A percentile compares a stretch with the other conserved stretches of the same genome.
Conservation (phyloP, 2,113 vertebrate genomes). For the Ia io region DNA sequence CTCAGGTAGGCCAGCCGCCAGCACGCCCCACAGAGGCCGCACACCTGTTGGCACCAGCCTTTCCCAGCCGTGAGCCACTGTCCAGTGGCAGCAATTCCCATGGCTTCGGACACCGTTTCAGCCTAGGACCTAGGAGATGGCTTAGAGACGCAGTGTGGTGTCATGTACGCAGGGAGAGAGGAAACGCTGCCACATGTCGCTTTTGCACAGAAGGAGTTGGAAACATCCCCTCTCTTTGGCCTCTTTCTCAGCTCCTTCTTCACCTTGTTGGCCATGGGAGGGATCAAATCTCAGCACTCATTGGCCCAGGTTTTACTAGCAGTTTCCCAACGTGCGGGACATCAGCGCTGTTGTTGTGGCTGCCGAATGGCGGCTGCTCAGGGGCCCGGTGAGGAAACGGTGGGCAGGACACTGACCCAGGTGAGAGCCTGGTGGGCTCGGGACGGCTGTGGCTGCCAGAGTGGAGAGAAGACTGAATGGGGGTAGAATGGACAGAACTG, state of each 20-base stretch:
- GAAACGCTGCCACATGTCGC: rapidly evolving
- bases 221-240: neutral
- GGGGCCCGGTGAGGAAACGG: neutral
- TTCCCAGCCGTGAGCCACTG: rapidly evolving
- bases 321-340: rapidly evolving
- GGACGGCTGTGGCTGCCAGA: rapidly evolving
- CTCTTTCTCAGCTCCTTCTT: neutral
- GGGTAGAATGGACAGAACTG: rapidly evolving
- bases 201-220: neutral
- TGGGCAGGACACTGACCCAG: rapidly evolving
- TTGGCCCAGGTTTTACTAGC: rapidly evolving
- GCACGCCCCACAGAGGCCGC: rapidly evolving
- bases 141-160: rapidly evolving
- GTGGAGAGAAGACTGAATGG: neutral
- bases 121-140: neutral
- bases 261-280: rapidly evolving
- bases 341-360: rapidly evolving
- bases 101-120: too few species aligned
- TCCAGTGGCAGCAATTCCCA: rapidly evolving
- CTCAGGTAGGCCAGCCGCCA: rapidly evolving
- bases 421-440: rapidly evolving
- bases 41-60: neutral
- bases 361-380: neutral
- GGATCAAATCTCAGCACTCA: rapidly evolving
- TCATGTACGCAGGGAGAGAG: rapidly evolving